Conservation (phyloP, 2,113 vertebrate genomes). For the Mobula hypostoma region DNA sequence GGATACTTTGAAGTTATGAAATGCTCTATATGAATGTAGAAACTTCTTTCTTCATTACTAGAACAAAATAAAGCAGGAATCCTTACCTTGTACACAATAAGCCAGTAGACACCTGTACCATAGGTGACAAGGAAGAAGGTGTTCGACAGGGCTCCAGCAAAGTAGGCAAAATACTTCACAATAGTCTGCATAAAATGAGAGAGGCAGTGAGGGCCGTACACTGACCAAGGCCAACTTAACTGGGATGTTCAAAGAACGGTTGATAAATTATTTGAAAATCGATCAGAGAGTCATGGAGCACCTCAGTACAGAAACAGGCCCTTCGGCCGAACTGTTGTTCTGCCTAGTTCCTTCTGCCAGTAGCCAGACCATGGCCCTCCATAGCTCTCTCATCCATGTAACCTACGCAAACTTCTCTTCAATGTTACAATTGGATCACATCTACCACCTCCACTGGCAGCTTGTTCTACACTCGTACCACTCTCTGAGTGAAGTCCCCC, state of each 20-base stretch:
- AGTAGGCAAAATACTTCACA: constrained; percentile 43
- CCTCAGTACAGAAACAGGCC: too few species aligned
- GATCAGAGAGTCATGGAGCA: too few species aligned
- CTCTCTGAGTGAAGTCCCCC: too few species aligned
- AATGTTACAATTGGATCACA: too few species aligned
- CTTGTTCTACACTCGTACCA: too few species aligned
- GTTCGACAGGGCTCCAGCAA: constrained; percentile 45
- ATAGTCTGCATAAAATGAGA: constrained; percentile 37
- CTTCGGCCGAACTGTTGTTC: too few species aligned
- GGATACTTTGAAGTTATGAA: not conserved
- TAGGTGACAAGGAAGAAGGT: constrained; percentile 42
- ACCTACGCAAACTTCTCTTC: too few species aligned
- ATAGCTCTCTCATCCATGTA: too few species aligned
- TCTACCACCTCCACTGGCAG: too few species aligned
- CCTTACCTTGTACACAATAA: constrained; percentile 43
- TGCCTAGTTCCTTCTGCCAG: too few species aligned
- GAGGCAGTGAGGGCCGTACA: not conserved
- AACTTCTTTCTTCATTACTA: not conserved
- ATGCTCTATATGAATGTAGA: not conserved
- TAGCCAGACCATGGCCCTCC: too few species aligned
- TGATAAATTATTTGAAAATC: not conserved
- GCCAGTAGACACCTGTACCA: constrained; percentile 44
- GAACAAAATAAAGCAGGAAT: not conserved
- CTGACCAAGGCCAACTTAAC: not conserved
- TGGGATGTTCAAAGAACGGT: not conserved